These are phyloP conservation scores for Tetraneura akinire DNA, from an alignment of 1,140 invertebrate genomes.

Conservation along the genomic window DNA sequence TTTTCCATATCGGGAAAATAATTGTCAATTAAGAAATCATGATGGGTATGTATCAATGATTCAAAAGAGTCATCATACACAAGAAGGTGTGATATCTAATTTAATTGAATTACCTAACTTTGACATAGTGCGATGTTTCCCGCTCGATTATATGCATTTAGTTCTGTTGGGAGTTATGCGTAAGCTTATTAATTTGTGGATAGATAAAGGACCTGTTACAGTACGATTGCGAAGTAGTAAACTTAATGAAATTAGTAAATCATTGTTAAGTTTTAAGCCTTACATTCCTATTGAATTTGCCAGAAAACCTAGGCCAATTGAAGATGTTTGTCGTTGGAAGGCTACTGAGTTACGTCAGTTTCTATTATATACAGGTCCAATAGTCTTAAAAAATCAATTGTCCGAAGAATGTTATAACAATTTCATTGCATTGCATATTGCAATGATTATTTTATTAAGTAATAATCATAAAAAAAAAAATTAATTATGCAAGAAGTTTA, in stretches of 20 bases:
- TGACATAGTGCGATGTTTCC: not conserved
- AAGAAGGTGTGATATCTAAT: not conserved
- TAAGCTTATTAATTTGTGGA: not conserved
- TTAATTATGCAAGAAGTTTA: not conserved
- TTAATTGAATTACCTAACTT: not conserved
- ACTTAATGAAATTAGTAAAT: not conserved
- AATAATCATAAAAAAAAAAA: not conserved
- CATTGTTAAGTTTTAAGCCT: not conserved
- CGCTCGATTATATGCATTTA: not conserved
- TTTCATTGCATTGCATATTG: too few relatives aligned
- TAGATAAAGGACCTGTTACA: not conserved
- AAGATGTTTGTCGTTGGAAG: slow-evolving; percentile 2
- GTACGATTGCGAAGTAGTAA: not conserved
- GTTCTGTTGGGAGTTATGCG: not conserved
- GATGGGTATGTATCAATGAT: not conserved
- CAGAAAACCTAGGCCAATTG: not conserved
- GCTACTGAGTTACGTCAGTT: not conserved
- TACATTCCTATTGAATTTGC: not conserved
- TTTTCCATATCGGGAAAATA: not conserved
- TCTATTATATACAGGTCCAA: not conserved
- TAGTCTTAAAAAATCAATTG: not conserved
- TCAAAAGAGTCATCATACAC: not conserved
- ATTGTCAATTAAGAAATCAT: not conserved
- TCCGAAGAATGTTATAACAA: not conserved
- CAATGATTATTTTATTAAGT: not conserved